Evolutionary conservation across 2,113 vertebrate genomes (phyloP).

Genomic region (Gulo gulo): DNA sequence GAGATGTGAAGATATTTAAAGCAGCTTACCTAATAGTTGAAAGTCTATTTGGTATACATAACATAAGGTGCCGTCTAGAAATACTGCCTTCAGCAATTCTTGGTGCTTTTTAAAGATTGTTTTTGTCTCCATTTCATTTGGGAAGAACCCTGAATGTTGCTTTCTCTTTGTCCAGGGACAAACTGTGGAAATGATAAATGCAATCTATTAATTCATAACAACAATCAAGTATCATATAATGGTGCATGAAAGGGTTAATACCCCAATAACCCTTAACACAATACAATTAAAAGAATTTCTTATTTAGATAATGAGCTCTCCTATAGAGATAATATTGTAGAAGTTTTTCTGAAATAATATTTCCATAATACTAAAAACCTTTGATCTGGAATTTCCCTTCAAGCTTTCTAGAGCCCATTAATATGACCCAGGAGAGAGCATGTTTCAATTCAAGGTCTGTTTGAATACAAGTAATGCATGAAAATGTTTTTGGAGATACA

Average conservation of each 20-base stretch:
- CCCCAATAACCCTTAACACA: not conserved
- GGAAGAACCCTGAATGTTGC: not conserved
- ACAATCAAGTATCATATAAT: not conserved
- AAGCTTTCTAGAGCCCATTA: not conserved
- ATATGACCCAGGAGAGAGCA: fast-evolving
- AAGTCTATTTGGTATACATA: not conserved
- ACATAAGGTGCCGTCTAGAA: not conserved
- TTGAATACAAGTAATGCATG: not conserved
- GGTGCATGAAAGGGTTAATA: not conserved
- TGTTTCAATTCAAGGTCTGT: not conserved
- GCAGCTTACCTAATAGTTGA: not conserved
- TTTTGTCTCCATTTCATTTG: not conserved
- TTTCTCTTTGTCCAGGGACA: not conserved
- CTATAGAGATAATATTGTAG: not conserved
- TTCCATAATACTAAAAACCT: not conserved
- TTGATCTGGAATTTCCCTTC: not conserved
- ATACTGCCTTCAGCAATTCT: not conserved
- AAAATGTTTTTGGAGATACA: not conserved
- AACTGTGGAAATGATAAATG: constrained; percentile 16
- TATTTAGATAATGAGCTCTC: not conserved
- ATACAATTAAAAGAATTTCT: not conserved
- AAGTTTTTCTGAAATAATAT: not conserved
- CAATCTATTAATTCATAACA: not conserved
- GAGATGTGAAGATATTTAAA: not conserved
- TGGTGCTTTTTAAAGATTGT: not conserved